phyloP scores from a whole-genome alignment of 2,888 invertebrate species.

The Rhogogaster chlorosoma region DNA sequence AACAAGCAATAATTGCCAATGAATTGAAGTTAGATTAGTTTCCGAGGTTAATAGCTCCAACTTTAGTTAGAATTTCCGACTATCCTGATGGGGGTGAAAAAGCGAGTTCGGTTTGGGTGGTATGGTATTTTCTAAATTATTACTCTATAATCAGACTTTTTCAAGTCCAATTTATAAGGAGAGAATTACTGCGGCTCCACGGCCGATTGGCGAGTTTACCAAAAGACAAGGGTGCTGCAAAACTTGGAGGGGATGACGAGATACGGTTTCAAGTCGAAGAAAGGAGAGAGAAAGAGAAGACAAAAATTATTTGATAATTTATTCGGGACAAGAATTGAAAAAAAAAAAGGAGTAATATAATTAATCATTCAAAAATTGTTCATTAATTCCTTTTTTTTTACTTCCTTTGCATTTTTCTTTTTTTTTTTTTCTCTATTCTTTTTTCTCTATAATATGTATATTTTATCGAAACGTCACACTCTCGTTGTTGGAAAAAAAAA shows the following conservation, averaged over 20 bases:
- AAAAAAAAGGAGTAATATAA: neutral
- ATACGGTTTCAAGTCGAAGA: neutral
- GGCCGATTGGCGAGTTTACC: neutral
- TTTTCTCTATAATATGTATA: neutral
- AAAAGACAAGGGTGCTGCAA: neutral
- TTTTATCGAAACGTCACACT: neutral
- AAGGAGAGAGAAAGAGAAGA: neutral
- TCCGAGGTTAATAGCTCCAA: conserved; percentile 26
- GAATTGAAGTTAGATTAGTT: conserved; percentile 48
- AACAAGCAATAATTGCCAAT: conserved; percentile 4
- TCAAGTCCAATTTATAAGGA: conserved; percentile 5
- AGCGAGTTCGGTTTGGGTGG: neutral
- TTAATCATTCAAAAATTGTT: neutral
- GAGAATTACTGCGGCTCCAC: neutral
- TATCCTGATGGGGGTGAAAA: neutral
- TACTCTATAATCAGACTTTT: conserved; percentile 29
- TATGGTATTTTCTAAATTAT: conserved; percentile 1
- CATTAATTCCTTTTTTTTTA: neutral
- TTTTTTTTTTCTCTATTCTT: neutral
- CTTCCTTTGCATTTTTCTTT: neutral
- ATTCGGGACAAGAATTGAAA: neutral
- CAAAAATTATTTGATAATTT: neutral
- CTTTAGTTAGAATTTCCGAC: conserved; percentile 10
- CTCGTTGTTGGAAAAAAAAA: neutral
- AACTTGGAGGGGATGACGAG: neutral